A percentile compares a stretch with the other conserved stretches of the same genome.
phyloP scores from a whole-genome alignment of 2,888 invertebrate species.

The Volucella inanis region DNA sequence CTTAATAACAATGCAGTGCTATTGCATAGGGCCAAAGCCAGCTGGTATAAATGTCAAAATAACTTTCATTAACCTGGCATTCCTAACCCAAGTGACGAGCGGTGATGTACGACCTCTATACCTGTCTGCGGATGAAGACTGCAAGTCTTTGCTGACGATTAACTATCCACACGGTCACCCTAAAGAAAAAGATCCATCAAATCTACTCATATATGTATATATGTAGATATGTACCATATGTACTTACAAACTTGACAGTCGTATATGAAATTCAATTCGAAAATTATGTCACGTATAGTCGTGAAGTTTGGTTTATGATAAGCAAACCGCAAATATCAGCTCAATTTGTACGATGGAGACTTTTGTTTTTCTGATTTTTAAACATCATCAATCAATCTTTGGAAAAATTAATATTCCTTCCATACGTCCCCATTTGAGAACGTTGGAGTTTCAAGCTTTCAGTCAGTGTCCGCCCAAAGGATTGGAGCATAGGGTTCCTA shows the following conservation, averaged over 20 bases:
- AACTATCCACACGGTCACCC: constrained; percentile 8
- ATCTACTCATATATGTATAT: not conserved
- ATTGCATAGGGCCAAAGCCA: constrained; percentile 38
- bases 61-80: constrained; percentile 61
- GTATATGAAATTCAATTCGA: constrained; percentile 39
- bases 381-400: constrained; percentile 45
- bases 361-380: constrained; percentile 12
- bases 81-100: constrained; percentile 57
- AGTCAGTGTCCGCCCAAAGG: constrained; percentile 29
- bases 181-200: constrained; percentile 9
- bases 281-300: constrained; percentile 60
- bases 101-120: constrained; percentile 59
- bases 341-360: not conserved
- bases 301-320: constrained; percentile 19
- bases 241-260: no score
- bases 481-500: constrained; percentile 26
- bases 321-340: constrained; percentile 38
- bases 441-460: constrained; percentile 44
- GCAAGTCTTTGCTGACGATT: constrained; percentile 21
- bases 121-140: constrained; percentile 43
- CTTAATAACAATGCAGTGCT: constrained; percentile 20
- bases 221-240: no score
- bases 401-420: constrained; percentile 29
- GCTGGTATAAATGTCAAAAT: constrained; percentile 62
- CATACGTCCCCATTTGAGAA: not conserved